Evolutionary conservation across 2,113 vertebrate genomes (phyloP).

Genomic region (Scomber scombrus): DNA sequence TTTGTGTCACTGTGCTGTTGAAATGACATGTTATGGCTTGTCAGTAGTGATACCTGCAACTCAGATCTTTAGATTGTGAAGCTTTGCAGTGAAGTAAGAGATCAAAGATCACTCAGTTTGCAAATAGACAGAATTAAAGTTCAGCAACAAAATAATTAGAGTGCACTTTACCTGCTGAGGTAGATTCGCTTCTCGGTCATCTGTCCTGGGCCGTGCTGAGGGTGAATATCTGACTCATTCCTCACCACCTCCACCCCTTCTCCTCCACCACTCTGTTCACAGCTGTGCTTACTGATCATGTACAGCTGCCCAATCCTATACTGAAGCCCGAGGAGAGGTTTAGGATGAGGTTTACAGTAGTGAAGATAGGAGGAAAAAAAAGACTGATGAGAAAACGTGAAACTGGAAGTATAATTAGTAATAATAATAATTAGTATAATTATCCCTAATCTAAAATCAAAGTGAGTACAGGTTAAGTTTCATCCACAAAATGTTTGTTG

Average conservation of each 20-base stretch:
- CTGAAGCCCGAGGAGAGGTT: constrained; percentile 63
- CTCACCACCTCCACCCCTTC: constrained; percentile 92
- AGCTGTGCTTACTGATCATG: constrained; percentile 95
- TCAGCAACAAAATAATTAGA: background rate
- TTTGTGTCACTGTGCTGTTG: constrained; percentile 19
- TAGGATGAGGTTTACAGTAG: constrained; percentile 7
- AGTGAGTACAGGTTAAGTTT: background rate
- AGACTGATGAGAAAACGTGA: constrained; percentile 11
- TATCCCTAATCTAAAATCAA: constrained; percentile 4
- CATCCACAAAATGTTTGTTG: constrained; percentile 9
- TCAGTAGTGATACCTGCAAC: constrained; percentile 11
- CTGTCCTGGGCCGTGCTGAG: constrained; percentile 88
- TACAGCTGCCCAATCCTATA: constrained; percentile 94
- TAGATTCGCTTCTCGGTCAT: constrained; percentile 93
- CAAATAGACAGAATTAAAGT: constrained; percentile 20
- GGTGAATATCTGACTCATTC: constrained; percentile 88
- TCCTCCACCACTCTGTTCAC: constrained; percentile 91
- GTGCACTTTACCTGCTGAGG: constrained; percentile 88
- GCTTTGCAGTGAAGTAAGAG: constrained; percentile 22
- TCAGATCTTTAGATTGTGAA: background rate
- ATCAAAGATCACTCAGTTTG: constrained; percentile 38
- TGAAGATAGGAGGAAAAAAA: background rate
- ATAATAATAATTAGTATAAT: too few relatives aligned
- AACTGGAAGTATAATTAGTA: constrained; percentile 22
- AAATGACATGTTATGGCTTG: constrained; percentile 32